These are phyloP conservation scores for Tupiocoris notatus DNA, from an alignment of 2,888 invertebrate species.

Conservation along the genomic window DNA sequence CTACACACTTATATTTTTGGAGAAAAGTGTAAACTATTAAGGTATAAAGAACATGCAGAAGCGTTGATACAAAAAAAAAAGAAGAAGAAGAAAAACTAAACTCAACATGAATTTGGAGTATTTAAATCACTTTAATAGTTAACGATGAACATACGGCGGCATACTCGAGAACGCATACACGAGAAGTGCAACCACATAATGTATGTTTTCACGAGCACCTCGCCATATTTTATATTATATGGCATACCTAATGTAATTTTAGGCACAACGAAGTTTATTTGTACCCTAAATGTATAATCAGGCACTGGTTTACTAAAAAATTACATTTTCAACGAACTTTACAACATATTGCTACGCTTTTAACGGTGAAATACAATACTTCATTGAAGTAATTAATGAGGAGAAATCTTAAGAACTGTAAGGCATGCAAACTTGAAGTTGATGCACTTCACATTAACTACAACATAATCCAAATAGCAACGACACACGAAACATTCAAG, in stretches of 20 bases:
- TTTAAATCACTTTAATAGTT: slow-evolving; percentile 27
- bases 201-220: slow-evolving; percentile 14
- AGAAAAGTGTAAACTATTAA: neutral
- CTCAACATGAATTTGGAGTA: slow-evolving; percentile 25
- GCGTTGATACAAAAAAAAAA: neutral
- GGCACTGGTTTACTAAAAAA: slow-evolving; percentile 39
- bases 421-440: slow-evolving; percentile 29
- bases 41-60: neutral
- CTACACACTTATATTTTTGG: slow-evolving; percentile 39
- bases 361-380: slow-evolving; percentile 36
- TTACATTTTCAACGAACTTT: slow-evolving; percentile 18
- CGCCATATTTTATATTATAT: neutral
- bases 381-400: slow-evolving; percentile 35
- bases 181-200: slow-evolving; percentile 8
- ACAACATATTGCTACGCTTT: slow-evolving; percentile 34
- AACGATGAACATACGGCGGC: slow-evolving; percentile 12
- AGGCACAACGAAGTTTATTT: slow-evolving; percentile 38
- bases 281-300: slow-evolving; percentile 36
- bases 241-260: slow-evolving; percentile 14
- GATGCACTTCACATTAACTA: slow-evolving; percentile 1
- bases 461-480: neutral
- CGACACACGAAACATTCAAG: slow-evolving; percentile 21
- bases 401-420: slow-evolving; percentile 30
- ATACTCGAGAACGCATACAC: slow-evolving; percentile 10
- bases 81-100: too few species aligned